These are phyloP conservation scores for Caenorhabditis inopinata DNA, from an alignment of 1,140 invertebrate species.

Conservation along the genomic window DNA sequence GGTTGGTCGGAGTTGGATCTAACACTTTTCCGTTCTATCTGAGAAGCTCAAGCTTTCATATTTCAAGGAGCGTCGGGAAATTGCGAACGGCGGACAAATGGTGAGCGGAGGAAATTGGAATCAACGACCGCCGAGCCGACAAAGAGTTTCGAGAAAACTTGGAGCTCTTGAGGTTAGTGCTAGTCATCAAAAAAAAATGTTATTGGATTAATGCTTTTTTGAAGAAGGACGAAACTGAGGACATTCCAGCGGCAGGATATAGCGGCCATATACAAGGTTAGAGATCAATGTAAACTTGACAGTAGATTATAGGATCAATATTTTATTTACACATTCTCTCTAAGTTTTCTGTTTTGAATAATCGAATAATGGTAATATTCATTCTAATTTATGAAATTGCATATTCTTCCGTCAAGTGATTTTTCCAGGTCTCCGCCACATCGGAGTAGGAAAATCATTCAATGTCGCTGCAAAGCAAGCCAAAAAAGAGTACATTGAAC, in stretches of 20 bases:
- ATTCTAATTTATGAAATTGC: no score
- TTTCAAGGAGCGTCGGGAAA: slow-evolving; percentile 35
- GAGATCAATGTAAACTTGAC: not conserved
- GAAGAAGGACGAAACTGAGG: slow-evolving; percentile 35
- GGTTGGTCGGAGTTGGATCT: not conserved
- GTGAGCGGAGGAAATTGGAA: slow-evolving; percentile 36
- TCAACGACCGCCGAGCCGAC: not conserved
- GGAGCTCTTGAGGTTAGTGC: not conserved
- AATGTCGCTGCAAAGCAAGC: slow-evolving; percentile 40
- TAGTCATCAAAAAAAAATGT: not conserved
- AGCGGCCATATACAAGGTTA: slow-evolving; percentile 45
- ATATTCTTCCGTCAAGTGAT: no score
- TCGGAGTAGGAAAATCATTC: slow-evolving; percentile 45
- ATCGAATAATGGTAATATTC: no score
- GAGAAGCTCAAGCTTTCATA: slow-evolving; percentile 14
- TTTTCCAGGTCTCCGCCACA: slow-evolving; percentile 41
- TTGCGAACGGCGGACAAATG: slow-evolving; percentile 36
- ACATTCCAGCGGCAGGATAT: slow-evolving; percentile 45
- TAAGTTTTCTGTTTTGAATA: no score
- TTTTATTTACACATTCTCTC: no score
- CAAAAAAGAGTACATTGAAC: slow-evolving; percentile 37
- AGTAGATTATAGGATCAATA: no score
- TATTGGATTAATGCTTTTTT: not conserved
- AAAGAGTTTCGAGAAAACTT: slow-evolving; percentile 10
- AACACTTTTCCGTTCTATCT: not conserved